Percentiles rank a stretch among this genome's conserved stretches.
Evolutionary conservation across 1,140 invertebrate genomes (phyloP).

Genomic region (Pseudoatta argentina): DNA sequence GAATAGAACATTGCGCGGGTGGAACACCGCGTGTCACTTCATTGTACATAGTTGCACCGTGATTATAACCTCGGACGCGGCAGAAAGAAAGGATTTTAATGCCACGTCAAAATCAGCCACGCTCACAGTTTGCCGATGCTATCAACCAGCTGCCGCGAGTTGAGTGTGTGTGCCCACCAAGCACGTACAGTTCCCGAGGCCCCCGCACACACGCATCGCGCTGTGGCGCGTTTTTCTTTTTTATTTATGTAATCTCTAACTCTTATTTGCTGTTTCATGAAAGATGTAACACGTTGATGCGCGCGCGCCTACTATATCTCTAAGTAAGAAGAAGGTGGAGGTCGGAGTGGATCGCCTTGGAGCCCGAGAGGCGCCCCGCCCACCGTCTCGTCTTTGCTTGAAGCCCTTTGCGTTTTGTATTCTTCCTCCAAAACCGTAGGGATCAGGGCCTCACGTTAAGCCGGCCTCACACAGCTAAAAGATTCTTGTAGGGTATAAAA

Average conservation of each 20-base stretch:
- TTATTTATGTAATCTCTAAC: conserved; percentile 70
- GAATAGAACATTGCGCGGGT: background rate
- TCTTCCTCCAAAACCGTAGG: conserved; percentile 82
- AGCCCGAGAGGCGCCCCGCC: conserved; percentile 85
- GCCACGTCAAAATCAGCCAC: conserved; percentile 65
- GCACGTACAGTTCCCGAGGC: conserved; percentile 49
- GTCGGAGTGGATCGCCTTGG: conserved; percentile 86
- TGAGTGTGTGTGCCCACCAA: conserved; percentile 61
- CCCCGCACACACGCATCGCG: conserved; percentile 17
- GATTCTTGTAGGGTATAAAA: background rate
- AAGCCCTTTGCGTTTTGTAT: conserved; percentile 80
- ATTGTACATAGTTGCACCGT: conserved; percentile 54
- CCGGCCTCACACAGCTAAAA: conserved; percentile 59
- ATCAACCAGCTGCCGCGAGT: conserved; percentile 72
- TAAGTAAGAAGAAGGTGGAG: conserved; percentile 82
- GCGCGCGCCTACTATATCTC: conserved; percentile 82
- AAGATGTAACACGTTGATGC: conserved; percentile 84
- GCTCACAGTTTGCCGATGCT: conserved; percentile 65
- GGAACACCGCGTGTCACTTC: conserved; percentile 47
- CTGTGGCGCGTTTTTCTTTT: conserved; percentile 36
- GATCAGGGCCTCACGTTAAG: conserved; percentile 73
- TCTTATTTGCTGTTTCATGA: conserved; percentile 80
- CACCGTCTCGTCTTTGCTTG: conserved; percentile 85
- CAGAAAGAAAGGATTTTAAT: conserved; percentile 67
- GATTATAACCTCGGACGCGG: conserved; percentile 61